phyloP scores from a whole-genome alignment of 2,113 vertebrate species.

The Epinephelus lanceolatus region DNA sequence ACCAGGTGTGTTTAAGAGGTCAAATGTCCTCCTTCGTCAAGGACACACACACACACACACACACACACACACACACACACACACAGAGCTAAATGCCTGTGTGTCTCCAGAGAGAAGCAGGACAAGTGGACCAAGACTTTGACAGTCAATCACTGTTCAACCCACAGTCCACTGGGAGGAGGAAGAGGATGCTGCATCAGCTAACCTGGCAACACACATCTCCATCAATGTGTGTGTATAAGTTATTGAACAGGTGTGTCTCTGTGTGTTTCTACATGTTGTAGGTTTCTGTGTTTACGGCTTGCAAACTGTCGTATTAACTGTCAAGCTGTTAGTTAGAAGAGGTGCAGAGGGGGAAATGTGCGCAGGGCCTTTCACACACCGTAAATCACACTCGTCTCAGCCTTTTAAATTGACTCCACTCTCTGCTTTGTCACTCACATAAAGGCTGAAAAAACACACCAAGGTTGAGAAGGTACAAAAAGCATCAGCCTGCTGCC shows the following conservation, averaged over 20 bases:
- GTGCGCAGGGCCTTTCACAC: background rate
- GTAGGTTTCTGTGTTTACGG: conserved; percentile 13
- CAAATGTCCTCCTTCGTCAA: conserved; percentile 45
- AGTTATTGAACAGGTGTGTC: conserved; percentile 1
- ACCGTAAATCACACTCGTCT: background rate
- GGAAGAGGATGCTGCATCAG: conserved; percentile 59
- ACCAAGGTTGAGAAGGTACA: background rate
- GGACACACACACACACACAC: conserved; percentile 32
- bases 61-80: conserved; percentile 10
- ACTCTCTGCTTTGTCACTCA: background rate
- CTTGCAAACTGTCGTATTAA: background rate
- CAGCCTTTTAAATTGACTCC: background rate
- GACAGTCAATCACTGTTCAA: conserved; percentile 71
- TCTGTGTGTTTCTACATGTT: background rate
- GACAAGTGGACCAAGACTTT: conserved; percentile 40
- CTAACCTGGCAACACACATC: conserved; percentile 55
- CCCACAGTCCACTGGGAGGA: conserved; percentile 52
- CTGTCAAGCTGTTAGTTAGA: conserved; percentile 11
- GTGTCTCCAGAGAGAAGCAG: conserved; percentile 4
- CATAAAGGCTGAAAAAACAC: background rate
- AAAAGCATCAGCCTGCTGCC: background rate
- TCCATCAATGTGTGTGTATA: conserved; percentile 19
- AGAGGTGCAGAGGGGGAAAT: background rate
- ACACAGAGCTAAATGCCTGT: conserved; percentile 37
- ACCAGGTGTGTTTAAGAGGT: conserved; percentile 59